Base-by-base conservation (phyloP, 37 sponge, comb jelly and placozoan genomes). In the Ephydatia muelleri region DNA sequence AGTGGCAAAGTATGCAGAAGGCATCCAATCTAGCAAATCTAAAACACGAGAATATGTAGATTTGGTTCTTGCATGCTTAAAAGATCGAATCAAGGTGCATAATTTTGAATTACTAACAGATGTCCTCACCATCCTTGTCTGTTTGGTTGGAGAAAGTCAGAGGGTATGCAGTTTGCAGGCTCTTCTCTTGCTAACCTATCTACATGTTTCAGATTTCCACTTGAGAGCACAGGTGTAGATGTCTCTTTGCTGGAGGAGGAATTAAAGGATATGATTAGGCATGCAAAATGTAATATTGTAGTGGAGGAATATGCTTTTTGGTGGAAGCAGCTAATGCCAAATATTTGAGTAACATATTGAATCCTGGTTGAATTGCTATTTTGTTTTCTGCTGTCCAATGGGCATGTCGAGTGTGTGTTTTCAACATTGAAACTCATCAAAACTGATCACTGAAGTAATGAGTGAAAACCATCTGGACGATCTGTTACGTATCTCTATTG, bases 271-370 rank as follows among this genome's bases (percentile, higher is more conserved):
- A 86, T 89, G 79, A 75, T 88, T 13, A 67, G 43, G 2, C 88
- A 92, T 85, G 84, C 74, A 1, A 88, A 92, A 47, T 67, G n/a
- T 21, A 81, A 88, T 47, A 69, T 92, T 11, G 85, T 84, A 30
- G 78, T 77, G 38, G 83, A 85, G 4, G 30, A 36, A 66, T 85
- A 82, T 36, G 26, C 23, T 37, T 32, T 79, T 22, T 43, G 80
- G 5, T 91, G 92, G 92, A 89, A 89, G 89, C 88, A 93, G 38
- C 81, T 93, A 1, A 89, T 86, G 49, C 85, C 88, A 70, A 25
- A 65, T 6, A 26, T 37, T 27, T 82, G 78, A 26, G 68, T 84
- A 9, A n/a, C n/a, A n/a, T n/a, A n/a, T n/a, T n/a, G n/a, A n/a
- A n/a, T n/a, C n/a, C n/a, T n/a, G n/a, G n/a, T n/a, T n/a, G n/a